Percentiles rank a stretch among this genome's conserved stretches.
These are phyloP conservation scores for Monodelphis domestica DNA, from an alignment of 2,797 vertebrate genomes.

Conservation along the genomic window DNA sequence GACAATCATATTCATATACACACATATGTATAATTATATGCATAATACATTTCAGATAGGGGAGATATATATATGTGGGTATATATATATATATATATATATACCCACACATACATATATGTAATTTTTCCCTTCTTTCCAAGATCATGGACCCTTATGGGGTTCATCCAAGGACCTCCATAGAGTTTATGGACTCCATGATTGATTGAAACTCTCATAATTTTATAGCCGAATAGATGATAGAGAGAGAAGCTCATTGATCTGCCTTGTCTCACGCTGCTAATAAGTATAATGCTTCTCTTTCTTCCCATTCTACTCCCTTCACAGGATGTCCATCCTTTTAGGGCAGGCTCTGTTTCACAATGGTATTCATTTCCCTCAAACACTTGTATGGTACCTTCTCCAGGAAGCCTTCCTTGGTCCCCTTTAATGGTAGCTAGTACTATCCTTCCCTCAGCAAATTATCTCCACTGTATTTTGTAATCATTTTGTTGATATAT, in stretches of 20 bases:
- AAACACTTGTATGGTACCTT: not conserved
- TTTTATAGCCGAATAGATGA: not conserved
- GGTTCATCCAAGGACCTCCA: not conserved
- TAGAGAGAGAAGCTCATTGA: fast-evolving
- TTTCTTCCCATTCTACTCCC: not conserved
- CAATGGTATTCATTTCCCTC: too few species aligned
- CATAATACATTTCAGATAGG: not conserved
- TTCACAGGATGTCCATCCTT: not conserved
- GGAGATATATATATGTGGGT: too few species aligned
- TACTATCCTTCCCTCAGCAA: not conserved
- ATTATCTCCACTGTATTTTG: not conserved
- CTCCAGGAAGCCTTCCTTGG: not conserved
- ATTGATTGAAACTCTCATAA: not conserved
- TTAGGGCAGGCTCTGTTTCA: not conserved
- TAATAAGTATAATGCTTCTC: not conserved
- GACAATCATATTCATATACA: not conserved
- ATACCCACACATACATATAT: too few species aligned
- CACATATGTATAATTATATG: not conserved
- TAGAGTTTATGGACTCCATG: not conserved
- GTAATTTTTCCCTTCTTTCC: not conserved
- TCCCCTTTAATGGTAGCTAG: not conserved
- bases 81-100: too few species aligned
- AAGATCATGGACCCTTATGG: not conserved
- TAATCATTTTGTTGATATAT: not conserved
- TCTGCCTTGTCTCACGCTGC: not conserved